phyloP scores from a whole-genome alignment of 2,888 invertebrate species.

The Pterostichus niger region DNA sequence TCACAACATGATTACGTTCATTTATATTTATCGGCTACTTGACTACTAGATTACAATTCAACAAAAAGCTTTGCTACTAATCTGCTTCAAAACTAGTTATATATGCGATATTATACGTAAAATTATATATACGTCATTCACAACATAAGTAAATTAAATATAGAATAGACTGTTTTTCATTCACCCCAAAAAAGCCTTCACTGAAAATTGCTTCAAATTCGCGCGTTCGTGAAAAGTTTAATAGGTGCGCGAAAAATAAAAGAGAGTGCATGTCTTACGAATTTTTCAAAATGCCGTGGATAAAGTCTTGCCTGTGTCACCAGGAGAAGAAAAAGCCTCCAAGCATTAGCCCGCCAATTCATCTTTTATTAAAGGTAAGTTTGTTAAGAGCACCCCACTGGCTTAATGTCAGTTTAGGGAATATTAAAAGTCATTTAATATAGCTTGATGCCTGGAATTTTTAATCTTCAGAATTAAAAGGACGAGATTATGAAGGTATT shows the following conservation, averaged over 20 bases:
- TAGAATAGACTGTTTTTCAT: slow-evolving; percentile 15
- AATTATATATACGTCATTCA: slow-evolving; percentile 18
- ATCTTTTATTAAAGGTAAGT: slow-evolving; percentile 77
- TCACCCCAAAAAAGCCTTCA: slow-evolving; percentile 16
- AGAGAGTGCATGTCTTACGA: slow-evolving; percentile 61
- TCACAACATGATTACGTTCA: slow-evolving; percentile 24
- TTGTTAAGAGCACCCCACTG: slow-evolving; percentile 4
- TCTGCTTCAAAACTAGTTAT: slow-evolving; percentile 31
- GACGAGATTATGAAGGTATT: no score
- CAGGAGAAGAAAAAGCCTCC: slow-evolving; percentile 77
- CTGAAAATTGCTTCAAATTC: slow-evolving; percentile 4
- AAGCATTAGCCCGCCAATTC: slow-evolving; percentile 77
- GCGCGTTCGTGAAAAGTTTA: slow-evolving; percentile 2
- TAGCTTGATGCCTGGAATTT: background rate
- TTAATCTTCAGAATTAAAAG: slow-evolving; percentile 13
- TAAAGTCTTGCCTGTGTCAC: slow-evolving; percentile 77
- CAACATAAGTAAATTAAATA: slow-evolving; percentile 21
- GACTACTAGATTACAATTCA: background rate
- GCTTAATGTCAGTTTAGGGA: slow-evolving; percentile 23
- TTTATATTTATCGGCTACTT: slow-evolving; percentile 9
- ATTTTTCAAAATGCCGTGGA: slow-evolving; percentile 76
- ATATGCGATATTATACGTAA: slow-evolving; percentile 42
- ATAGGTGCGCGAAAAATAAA: slow-evolving; percentile 37
- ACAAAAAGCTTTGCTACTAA: slow-evolving; percentile 22
- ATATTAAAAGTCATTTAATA: slow-evolving; percentile 37